These are phyloP conservation scores for Takifugu bimaculatus DNA, from an alignment of 2,113 vertebrate genomes.

Conservation along the genomic window DNA sequence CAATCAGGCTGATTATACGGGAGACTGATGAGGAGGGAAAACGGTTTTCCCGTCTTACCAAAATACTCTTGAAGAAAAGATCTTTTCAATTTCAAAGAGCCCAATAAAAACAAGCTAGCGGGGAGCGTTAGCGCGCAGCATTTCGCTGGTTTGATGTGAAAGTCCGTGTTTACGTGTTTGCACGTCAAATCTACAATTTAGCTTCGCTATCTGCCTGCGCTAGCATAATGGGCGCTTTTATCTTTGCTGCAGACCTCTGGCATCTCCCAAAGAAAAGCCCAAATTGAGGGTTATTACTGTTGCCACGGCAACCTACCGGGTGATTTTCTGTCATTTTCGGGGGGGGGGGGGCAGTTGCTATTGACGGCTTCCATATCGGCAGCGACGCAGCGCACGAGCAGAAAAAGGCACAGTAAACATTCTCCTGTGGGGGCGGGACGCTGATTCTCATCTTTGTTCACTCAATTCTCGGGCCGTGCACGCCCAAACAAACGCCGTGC, in stretches of 20 bases:
- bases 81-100: background rate
- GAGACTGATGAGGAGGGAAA: slow-evolving; percentile 14
- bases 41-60: slow-evolving; percentile 6
- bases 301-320: slow-evolving; percentile 71
- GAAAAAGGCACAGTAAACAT: slow-evolving; percentile 33
- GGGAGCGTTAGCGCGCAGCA: background rate
- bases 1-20: slow-evolving; percentile 42
- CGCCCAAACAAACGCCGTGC: too few species aligned
- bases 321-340: slow-evolving; percentile 73
- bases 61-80: slow-evolving; percentile 5
- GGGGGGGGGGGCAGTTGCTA: slow-evolving; percentile 32
- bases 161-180: slow-evolving; percentile 28
- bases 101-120: background rate
- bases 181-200: slow-evolving; percentile 15
- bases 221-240: slow-evolving; percentile 20
- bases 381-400: slow-evolving; percentile 6
- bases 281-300: slow-evolving; percentile 76
- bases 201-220: background rate
- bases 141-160: background rate
- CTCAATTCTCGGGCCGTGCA: background rate
- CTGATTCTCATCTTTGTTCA: background rate
- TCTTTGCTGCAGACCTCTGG: slow-evolving; percentile 41
- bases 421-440: background rate
- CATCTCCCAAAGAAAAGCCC: slow-evolving; percentile 59
- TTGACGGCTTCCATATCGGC: slow-evolving; percentile 33